A percentile compares a stretch with the other conserved stretches of the same genome.
phyloP scores from a whole-genome alignment of 1,140 invertebrate genomes.

The Psilanteris sp. region DNA sequence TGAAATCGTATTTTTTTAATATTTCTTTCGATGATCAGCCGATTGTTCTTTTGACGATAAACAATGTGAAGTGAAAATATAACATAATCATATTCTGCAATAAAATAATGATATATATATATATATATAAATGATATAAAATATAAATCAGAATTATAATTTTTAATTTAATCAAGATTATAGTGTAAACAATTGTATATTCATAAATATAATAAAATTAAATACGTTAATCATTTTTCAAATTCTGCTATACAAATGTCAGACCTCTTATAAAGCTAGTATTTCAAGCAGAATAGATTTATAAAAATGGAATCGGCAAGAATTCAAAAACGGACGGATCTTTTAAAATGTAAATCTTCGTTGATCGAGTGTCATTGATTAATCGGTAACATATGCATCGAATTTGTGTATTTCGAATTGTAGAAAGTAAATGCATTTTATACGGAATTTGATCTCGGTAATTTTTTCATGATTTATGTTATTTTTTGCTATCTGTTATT shows the following conservation, averaged over 20 bases:
- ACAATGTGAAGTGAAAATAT: no score
- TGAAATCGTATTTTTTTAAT: slow-evolving; percentile 36
- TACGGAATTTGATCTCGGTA: slow-evolving; percentile 8
- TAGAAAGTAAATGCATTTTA: slow-evolving; percentile 28
- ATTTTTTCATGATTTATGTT: slow-evolving; percentile 28
- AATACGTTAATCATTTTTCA: slow-evolving; percentile 36
- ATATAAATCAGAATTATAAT: no score
- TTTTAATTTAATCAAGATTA: slow-evolving; percentile 7
- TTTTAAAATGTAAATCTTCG: slow-evolving; percentile 56
- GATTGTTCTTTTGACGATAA: slow-evolving; percentile 9
- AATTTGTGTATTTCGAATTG: slow-evolving; percentile 24
- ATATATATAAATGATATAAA: no score
- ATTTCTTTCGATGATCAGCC: slow-evolving; percentile 2
- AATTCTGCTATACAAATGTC: slow-evolving; percentile 23
- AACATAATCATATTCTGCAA: no score
- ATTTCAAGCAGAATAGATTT: slow-evolving; percentile 34
- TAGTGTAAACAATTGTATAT: slow-evolving; percentile 31
- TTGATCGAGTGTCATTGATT: slow-evolving; percentile 53
- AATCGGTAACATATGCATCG: slow-evolving; percentile 48
- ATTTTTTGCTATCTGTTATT: slow-evolving; percentile 27
- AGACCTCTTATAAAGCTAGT: slow-evolving; percentile 10
- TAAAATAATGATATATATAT: no score
- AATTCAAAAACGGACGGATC: slow-evolving; percentile 31
- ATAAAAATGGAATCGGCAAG: slow-evolving; percentile 33
- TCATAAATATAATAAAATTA: slow-evolving; percentile 52